Evolutionary conservation across 2,113 vertebrate species (phyloP).

Genomic region (Cephalopholis sonnerati): DNA sequence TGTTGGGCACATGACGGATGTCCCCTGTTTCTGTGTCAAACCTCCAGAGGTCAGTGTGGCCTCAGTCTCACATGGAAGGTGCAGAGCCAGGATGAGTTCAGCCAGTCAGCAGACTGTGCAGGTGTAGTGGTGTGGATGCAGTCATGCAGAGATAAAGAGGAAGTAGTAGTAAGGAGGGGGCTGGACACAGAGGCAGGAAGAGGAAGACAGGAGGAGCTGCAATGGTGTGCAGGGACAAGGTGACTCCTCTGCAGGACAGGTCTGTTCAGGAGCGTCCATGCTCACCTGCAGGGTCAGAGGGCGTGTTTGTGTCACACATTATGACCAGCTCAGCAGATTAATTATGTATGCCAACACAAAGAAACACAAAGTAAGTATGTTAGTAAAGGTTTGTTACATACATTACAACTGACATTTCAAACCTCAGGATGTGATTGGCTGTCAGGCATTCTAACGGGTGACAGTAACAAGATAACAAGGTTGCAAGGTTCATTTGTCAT

Average conservation of each 20-base stretch:
- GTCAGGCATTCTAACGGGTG: not conserved
- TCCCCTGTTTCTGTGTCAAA: not conserved
- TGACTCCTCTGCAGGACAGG: slow-evolving; percentile 57
- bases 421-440: not conserved
- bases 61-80: not conserved
- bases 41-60: slow-evolving; percentile 61
- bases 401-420: not conserved
- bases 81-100: not conserved
- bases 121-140: slow-evolving; percentile 27
- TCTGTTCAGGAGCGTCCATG: not conserved
- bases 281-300: slow-evolving; percentile 4
- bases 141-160: slow-evolving; percentile 1
- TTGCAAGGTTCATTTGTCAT: not conserved
- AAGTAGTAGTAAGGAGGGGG: slow-evolving; percentile 47
- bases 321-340: not conserved
- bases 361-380: not conserved
- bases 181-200: slow-evolving; percentile 39
- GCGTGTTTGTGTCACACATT: not conserved
- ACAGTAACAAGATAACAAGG: not conserved
- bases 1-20: slow-evolving; percentile 7
- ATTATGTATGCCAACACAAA: too few relatives aligned
- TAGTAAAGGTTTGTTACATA: not conserved
- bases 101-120: slow-evolving; percentile 34
- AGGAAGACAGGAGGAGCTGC: slow-evolving; percentile 47
- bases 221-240: slow-evolving; percentile 67